These are phyloP conservation scores for Uropetala carovei DNA, from an alignment of 2,888 invertebrate genomes.

Conservation along the genomic window DNA sequence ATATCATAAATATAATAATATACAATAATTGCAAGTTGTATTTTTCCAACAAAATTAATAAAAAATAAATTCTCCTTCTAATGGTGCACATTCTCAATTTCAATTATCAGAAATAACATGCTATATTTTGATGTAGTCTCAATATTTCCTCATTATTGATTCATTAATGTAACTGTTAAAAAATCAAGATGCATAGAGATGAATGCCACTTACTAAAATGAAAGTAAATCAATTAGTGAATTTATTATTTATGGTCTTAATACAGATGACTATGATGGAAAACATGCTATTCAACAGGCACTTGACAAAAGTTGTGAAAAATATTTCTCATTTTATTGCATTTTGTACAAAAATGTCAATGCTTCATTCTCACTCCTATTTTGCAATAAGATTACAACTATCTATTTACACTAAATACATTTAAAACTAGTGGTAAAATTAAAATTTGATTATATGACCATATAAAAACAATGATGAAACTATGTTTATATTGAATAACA, in stretches of 20 bases:
- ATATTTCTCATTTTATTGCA: slow-evolving; percentile 63
- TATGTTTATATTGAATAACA: slow-evolving; percentile 38
- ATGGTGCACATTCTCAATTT: too few relatives aligned
- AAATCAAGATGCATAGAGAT: not conserved
- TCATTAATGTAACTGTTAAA: too few relatives aligned
- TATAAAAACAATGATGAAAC: slow-evolving; percentile 49
- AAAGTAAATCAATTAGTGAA: slow-evolving; percentile 53
- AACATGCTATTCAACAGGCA: slow-evolving; percentile 58
- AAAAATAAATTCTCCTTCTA: too few relatives aligned
- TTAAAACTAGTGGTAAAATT: slow-evolving; percentile 60
- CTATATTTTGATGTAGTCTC: too few relatives aligned
- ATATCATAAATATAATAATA: too few relatives aligned
- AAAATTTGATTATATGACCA: slow-evolving; percentile 39
- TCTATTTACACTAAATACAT: slow-evolving; percentile 61
- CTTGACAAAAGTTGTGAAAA: slow-evolving; percentile 58
- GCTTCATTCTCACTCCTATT: slow-evolving; percentile 45
- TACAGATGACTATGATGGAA: slow-evolving; percentile 63
- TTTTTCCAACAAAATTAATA: too few relatives aligned
- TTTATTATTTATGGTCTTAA: slow-evolving; percentile 53
- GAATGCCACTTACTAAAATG: not conserved
- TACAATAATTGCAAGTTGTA: too few relatives aligned
- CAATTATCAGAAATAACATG: too few relatives aligned
- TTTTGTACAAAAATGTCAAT: slow-evolving; percentile 61
- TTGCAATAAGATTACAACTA: slow-evolving; percentile 42
- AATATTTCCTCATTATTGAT: too few relatives aligned